phyloP scores from a whole-genome alignment of 2,113 vertebrate genomes.

The Zosterops hypoxanthus region DNA sequence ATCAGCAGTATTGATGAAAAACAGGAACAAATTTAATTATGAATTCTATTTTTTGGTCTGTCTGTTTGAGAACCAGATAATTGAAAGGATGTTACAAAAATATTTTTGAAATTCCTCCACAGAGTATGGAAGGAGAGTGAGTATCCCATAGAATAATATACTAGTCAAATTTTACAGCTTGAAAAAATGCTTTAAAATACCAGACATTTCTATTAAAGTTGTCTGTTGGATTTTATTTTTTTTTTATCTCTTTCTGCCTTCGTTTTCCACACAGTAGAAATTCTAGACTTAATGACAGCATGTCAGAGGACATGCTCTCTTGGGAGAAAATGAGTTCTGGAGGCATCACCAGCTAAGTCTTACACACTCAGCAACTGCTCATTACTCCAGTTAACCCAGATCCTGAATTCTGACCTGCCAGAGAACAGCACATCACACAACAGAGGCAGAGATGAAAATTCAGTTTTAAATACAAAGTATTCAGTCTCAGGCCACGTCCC shows the following conservation, averaged over 20 bases:
- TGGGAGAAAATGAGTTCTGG: neutral
- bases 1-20: neutral
- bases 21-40: neutral
- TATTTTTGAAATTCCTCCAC: neutral
- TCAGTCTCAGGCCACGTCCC: neutral
- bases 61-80: neutral
- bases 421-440: neutral
- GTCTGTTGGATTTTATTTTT: too few species aligned
- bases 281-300: neutral
- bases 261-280: neutral
- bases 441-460: neutral
- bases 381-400: neutral
- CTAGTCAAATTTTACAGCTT: neutral
- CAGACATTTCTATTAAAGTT: neutral
- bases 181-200: neutral
- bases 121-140: neutral
- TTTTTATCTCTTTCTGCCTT: neutral
- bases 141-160: neutral
- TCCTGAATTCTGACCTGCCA: neutral
- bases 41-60: neutral
- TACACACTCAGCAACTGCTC: neutral
- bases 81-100: neutral
- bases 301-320: neutral
- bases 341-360: neutral
- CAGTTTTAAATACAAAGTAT: neutral